Conservation (phyloP, 2,797 vertebrate genomes). For the Odontamblyopus rebecca region DNA sequence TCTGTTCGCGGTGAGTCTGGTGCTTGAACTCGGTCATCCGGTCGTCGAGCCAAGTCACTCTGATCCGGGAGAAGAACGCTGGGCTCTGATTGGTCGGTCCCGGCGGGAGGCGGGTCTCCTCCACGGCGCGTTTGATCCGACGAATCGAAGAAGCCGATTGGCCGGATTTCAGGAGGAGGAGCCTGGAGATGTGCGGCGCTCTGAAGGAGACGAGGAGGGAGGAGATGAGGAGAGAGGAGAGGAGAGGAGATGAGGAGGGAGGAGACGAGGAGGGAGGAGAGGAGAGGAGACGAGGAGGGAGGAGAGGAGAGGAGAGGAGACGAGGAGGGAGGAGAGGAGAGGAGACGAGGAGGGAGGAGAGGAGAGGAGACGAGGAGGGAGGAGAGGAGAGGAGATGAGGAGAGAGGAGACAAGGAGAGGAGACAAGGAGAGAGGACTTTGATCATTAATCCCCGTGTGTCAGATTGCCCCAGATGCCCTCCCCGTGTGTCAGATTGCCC, state of each 20-base stretch:
- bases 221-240: no score
- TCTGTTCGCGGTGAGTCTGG: no score
- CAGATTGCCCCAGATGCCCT: not conserved
- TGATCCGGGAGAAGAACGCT: constrained; percentile 1
- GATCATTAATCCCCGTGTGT: not conserved
- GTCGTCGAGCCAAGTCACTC: not conserved
- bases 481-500: not conserved
- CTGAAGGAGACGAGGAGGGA: not conserved
- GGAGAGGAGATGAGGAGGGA: no score
- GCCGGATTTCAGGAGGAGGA: constrained; percentile 10
- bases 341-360: not conserved
- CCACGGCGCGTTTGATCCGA: not conserved
- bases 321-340: not conserved
- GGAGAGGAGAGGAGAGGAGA: not conserved
- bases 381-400: no score
- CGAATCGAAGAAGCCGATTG: constrained; percentile 1
- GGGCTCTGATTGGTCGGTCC: not conserved
- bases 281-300: not conserved
- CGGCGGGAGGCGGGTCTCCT: not conserved
- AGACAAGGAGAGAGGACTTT: not conserved
- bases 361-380: no score
- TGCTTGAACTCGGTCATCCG: no score
- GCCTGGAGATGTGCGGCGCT: not conserved
- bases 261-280: no score
- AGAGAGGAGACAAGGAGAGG: not conserved